Evolutionary conservation across 2,888 invertebrate species (phyloP), one percentile per base, ranked within the genome.

Genomic region (Homarus gammarus): DNA sequence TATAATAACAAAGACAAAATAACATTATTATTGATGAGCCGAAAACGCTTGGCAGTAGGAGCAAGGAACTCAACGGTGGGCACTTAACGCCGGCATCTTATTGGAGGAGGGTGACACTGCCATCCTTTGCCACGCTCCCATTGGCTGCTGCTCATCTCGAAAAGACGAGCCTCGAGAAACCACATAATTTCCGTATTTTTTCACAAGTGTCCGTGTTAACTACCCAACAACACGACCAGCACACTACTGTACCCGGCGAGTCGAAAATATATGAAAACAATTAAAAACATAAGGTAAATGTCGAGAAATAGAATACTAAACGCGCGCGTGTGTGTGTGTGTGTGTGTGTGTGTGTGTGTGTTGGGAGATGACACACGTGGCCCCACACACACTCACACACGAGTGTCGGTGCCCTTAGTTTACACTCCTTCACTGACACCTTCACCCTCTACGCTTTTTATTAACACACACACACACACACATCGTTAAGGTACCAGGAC

Each of bases 91-190:
- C 64, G 36, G 27, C 40, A 10, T 15, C 61, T 38, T 40, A 81
- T 81, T 81, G 81, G 81, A 31, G 36, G 81, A 81, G 61, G 81
- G 61, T 40, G 61, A 61, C 38, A 81, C 61, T 81, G 56, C 18
- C 64, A 40, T 36, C 64, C 81, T 61, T 22, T 12, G 15, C 6
- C 38, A 15, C 36, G 1, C 36, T 61, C 81, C 40, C 36, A 81
- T 81, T 81, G 81, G 81, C 81, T 81, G 40, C 36, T n/a, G 12
- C 27, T 2, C 70, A 73, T 27, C 10, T 8, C 27, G 15, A 36
- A 84, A 27, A 49, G 64, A 56, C 12, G 38, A n/a, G 38, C n/a
- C 15, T 18, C 38, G 22, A 18, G 81, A 64, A 56, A 38, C 38
- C 61, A 81, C 38, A 81, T 81, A 64, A 75, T 27, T 18, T 44